A percentile compares a stretch with the other conserved stretches of the same genome.
These are phyloP conservation scores for Sebastolobus altivelis DNA, from an alignment of 2,797 vertebrate species.

Conservation along the genomic window DNA sequence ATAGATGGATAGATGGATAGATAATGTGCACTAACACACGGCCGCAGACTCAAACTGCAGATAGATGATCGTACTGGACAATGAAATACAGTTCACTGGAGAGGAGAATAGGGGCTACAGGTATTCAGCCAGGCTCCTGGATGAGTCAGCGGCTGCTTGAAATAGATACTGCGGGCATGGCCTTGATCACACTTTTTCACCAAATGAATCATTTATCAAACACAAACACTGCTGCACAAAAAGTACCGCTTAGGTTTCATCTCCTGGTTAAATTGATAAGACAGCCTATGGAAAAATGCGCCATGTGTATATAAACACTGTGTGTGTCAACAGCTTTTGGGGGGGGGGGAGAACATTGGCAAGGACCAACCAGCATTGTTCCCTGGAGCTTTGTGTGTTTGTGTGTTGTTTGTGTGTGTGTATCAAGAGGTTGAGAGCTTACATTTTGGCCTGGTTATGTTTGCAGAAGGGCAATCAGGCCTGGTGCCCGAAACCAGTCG, in stretches of 20 bases:
- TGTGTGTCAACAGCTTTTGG: slow-evolving; percentile 71
- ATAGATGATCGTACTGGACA: slow-evolving; percentile 26
- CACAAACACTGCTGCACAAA: slow-evolving; percentile 73
- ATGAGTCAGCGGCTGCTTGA: slow-evolving; percentile 80
- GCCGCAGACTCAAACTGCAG: neutral
- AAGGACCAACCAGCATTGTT: slow-evolving; percentile 68
- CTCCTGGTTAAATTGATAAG: slow-evolving; percentile 82
- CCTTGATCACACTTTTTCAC: slow-evolving; percentile 79
- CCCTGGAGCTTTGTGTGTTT: slow-evolving; percentile 71
- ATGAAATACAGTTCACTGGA: slow-evolving; percentile 62
- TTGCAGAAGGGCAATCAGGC: slow-evolving; percentile 84
- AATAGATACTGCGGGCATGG: slow-evolving; percentile 80
- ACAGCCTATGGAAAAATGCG: slow-evolving; percentile 73
- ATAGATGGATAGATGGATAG: neutral
- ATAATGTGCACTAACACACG: neutral
- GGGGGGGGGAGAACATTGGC: slow-evolving; percentile 65
- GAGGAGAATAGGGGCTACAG: slow-evolving; percentile 62
- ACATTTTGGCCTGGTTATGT: slow-evolving; percentile 80
- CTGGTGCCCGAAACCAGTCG: slow-evolving; percentile 73
- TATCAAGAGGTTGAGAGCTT: slow-evolving; percentile 74
- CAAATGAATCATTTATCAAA: slow-evolving; percentile 85
- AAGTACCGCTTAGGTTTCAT: slow-evolving; percentile 73
- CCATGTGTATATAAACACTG: slow-evolving; percentile 69
- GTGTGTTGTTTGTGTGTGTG: slow-evolving; percentile 62
- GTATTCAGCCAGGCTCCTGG: slow-evolving; percentile 66